Evolutionary conservation across 2,113 vertebrate species (phyloP), one percentile per base, ranked within the genome.

Genomic region (Strix uralensis): DNA sequence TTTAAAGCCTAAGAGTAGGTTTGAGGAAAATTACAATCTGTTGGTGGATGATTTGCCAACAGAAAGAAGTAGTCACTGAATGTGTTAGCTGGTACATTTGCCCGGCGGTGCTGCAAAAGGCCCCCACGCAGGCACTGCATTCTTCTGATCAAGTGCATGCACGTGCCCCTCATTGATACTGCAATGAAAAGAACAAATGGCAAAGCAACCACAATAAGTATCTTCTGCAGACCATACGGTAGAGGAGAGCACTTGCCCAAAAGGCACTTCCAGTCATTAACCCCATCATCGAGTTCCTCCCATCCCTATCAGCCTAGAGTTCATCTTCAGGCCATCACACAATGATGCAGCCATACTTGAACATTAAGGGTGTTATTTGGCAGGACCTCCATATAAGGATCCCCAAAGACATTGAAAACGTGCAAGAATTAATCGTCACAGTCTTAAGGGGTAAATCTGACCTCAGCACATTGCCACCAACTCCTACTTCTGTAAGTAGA

Each of bases 21-120:
- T 70, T 94, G 67, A 95, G 58, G 71, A 94, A 96, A 95, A 96
- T 23, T 4, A 1, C 86, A 67, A 36, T 93, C 86, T 95, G 49
- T 62, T 94, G 55, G 89, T 66, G 27, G 62, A 83, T 42, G 78
- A 73, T 73, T 90, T 94, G 89, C 87, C 62, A 80, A 86, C 27
- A 91, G 78, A 89, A 62, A 91, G 49, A 94, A 77, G 74, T 80
- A 87, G 70, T 44, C 86, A 44, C 66, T 30, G 66, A 65, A 54
- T 13, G 67, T 13, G 63, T 80, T 66, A 83, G 59, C 26, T 40
- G 32, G 32, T 44, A 55, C 38, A 12, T 63, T 66, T 86, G 82
- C 75, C 75, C 4, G 0, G 81, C 84, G 86, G 52, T 7, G 42
- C 36, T 58, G 40, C 3, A 1, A 30, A 49, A 79, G 84, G 66